Evolutionary conservation across 2,888 invertebrate species (phyloP).

Genomic region (Poecilus cupreus): DNA sequence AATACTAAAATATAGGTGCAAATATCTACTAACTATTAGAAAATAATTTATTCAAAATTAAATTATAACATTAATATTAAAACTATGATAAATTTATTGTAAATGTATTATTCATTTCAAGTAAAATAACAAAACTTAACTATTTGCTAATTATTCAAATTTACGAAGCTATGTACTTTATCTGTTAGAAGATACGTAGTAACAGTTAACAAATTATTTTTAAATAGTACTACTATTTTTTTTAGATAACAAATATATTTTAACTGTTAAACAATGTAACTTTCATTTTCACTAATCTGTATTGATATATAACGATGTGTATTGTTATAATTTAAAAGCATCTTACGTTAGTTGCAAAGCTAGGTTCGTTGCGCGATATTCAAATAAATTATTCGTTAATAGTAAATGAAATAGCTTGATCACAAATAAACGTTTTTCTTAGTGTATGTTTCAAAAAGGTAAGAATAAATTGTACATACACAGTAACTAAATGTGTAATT

Average conservation of each 20-base stretch:
- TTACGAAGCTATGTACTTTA: background rate
- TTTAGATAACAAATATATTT: background rate
- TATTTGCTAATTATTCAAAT: background rate
- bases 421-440: background rate
- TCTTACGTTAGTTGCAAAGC: background rate
- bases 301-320: background rate
- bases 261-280: background rate
- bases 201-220: background rate
- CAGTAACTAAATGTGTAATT: too few relatives aligned
- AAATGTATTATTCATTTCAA: background rate
- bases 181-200: background rate
- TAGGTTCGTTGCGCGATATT: background rate
- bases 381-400: background rate
- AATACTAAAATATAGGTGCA: background rate
- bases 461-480: too few relatives aligned
- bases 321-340: background rate
- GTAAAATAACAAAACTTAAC: background rate
- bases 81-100: background rate
- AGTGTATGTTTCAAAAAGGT: too few relatives aligned
- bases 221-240: background rate
- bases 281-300: background rate
- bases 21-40: background rate
- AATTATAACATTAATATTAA: background rate
- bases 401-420: background rate
- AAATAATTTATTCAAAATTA: background rate